Evolutionary conservation across 2,113 vertebrate species (phyloP), one percentile per base, ranked within the genome.

Genomic region (Sclerurus mexicanus): DNA sequence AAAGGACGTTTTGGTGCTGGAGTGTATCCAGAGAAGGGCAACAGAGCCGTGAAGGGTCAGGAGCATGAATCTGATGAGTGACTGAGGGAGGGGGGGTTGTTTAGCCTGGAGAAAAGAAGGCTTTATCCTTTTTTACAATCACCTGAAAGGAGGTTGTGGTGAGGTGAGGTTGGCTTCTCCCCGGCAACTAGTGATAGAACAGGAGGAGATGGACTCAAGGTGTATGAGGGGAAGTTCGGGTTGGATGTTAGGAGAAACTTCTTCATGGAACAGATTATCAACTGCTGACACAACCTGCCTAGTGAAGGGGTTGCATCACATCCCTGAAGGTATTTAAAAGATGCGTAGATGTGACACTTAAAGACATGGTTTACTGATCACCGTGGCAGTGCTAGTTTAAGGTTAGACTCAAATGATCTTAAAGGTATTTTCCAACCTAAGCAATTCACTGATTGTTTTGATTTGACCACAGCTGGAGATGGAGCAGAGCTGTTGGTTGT

Each of bases 31-130:
- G 37, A 25, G 60, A 17, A 50, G 20, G 35, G 25, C 62, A 67
- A 0, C 5, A 7, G 20, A 40, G 3, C 35, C 49, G 7, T 0
- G 31, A 67, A 58, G 16, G 2, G 17, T 50, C 12, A 24, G 52
- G 37, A 44, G 2, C 21, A 31, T 4, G 2, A 18, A 13, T 31
- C 3, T 59, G 4, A 40, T 17, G 2, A 35, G 31, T 8, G 16
- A 16, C 7, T 76, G 35, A 76, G 2, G 17, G 21, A 59, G 25
- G 6, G 50, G 35, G 2, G 3, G 4, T 2, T 67, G 30, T n/a
- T 76, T 5, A 31, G 4, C 2, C 35, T 50, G 44, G 25, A 21
- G 52, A 9, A 42, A 2, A 85, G 30, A 28, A 75, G 24, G 10
- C 20, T 76, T 6, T 2, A 9, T 4, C 10, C 4, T 12, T 31